These are phyloP conservation scores for Chaetodon trifascialis DNA, from an alignment of 2,113 vertebrate genomes.

Conservation along the genomic window DNA sequence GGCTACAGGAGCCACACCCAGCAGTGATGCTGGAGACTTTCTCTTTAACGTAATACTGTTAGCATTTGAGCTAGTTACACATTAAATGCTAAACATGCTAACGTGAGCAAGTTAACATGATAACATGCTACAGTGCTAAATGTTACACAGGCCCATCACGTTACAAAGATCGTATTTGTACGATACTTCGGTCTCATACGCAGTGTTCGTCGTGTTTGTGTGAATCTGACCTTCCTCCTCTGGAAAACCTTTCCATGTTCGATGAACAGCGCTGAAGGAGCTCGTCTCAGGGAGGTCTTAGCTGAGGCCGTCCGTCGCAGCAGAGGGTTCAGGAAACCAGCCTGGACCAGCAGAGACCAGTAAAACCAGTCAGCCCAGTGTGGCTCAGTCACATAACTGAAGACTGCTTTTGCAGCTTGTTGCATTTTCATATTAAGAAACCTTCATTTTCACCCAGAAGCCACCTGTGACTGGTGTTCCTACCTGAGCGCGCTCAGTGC, in stretches of 20 bases:
- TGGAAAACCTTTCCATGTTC: slow-evolving; percentile 83
- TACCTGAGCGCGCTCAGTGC: slow-evolving; percentile 85
- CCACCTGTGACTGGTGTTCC: neutral
- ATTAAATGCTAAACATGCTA: too few relatives aligned
- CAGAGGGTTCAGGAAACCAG: slow-evolving; percentile 83
- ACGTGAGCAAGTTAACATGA: too few relatives aligned
- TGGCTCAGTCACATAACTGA: too few relatives aligned
- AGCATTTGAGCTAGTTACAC: too few relatives aligned
- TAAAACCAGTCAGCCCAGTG: neutral
- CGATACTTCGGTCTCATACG: too few relatives aligned
- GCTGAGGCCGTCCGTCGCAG: slow-evolving; percentile 84
- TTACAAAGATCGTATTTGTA: too few relatives aligned
- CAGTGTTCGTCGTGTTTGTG: neutral
- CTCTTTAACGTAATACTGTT: too few relatives aligned
- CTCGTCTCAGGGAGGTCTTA: slow-evolving; percentile 77
- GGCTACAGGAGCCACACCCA: neutral
- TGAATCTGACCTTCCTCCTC: slow-evolving; percentile 82
- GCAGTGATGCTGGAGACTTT: too few relatives aligned
- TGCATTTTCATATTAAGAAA: neutral
- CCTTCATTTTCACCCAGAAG: neutral
- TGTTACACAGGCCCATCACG: too few relatives aligned
- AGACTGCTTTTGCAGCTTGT: too few relatives aligned
- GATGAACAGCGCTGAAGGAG: slow-evolving; percentile 71
- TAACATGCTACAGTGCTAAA: too few relatives aligned
- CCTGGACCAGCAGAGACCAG: slow-evolving; percentile 65